Evolutionary conservation across 2,888 invertebrate genomes (phyloP), one percentile per base, ranked within the genome.

Genomic region (Dryocosmus kuriphilus): DNA sequence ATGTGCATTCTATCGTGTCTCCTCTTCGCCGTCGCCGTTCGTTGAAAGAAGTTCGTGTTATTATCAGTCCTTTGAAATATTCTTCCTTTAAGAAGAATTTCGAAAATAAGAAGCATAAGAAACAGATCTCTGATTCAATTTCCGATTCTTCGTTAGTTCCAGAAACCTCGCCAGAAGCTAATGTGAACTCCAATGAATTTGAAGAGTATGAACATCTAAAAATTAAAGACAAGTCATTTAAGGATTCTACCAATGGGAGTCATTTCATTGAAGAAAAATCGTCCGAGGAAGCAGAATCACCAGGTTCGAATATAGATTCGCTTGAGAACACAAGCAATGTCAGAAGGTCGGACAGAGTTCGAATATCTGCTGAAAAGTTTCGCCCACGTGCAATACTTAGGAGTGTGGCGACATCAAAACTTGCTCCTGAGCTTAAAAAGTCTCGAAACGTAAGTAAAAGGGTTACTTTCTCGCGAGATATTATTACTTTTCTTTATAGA

Each of bases 181-280:
- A 27, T 62, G 3, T 1, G 19, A 62, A n/a, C 9, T 19, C 9
- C 62, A 2, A 11, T 9, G 11, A 32, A 0, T 63, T 32, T 32
- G 51, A 71, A 6, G 71, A 51, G n/a, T 51, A 71, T 51, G 71
- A 19, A 22, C 71, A 71, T 32, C 30, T 71, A 30, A 30, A 51
- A 14, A 32, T 30, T n/a, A 30, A n/a, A n/a, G 6, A 51, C 11
- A 8, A 51, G n/a, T 30, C 30, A n/a, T 1, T 41, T 71, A n/a
- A 30, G 19, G 71, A 46, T 71, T 19, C 19, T 30, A n/a, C n/a
- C 11, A 30, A 30, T 24, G 27, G 9, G 9, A 67, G 24, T 46
- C 46, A 27, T 27, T 41, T n/a, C n/a, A 51, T 5, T 19, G 8
- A 51, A 11, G n/a, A 30, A 9, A 51, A 19, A 9, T 71, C 32